Conservation (phyloP, 2,113 vertebrate species). For the Oreochromis spilurus region DNA sequence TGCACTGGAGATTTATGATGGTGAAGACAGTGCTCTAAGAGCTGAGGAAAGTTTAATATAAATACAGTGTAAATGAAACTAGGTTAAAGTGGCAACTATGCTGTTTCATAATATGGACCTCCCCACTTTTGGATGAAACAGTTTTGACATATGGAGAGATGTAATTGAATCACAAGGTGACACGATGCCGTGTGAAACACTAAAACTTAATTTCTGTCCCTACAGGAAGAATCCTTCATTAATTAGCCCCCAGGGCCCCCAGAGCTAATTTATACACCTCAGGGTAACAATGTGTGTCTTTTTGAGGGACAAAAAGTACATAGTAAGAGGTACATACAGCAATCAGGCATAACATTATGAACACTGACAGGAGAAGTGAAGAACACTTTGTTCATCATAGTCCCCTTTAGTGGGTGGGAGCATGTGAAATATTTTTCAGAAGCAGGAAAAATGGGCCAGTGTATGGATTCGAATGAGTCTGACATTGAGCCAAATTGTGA, state of each 20-base stretch:
- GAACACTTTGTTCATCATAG: background rate
- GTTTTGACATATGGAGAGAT: background rate
- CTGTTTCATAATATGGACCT: background rate
- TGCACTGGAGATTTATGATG: background rate
- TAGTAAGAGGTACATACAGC: background rate
- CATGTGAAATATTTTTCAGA: background rate
- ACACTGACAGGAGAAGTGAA: background rate
- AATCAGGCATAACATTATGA: background rate
- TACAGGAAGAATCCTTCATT: background rate
- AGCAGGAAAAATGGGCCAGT: background rate
- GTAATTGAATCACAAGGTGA: background rate
- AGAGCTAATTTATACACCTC: background rate
- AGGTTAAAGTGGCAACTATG: background rate
- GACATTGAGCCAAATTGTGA: background rate
- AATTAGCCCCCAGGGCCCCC: background rate
- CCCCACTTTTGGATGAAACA: background rate
- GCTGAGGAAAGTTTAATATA: background rate
- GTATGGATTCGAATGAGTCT: background rate
- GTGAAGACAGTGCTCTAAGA: background rate
- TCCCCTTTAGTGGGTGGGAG: background rate
- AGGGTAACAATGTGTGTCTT: background rate
- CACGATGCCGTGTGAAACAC: background rate
- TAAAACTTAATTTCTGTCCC: background rate
- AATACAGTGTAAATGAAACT: background rate
- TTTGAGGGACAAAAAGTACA: background rate